A percentile compares a stretch with the other conserved stretches of the same genome.
Conservation (phyloP, 1,140 invertebrate genomes). For the Propsilocerus akamusi region DNA sequence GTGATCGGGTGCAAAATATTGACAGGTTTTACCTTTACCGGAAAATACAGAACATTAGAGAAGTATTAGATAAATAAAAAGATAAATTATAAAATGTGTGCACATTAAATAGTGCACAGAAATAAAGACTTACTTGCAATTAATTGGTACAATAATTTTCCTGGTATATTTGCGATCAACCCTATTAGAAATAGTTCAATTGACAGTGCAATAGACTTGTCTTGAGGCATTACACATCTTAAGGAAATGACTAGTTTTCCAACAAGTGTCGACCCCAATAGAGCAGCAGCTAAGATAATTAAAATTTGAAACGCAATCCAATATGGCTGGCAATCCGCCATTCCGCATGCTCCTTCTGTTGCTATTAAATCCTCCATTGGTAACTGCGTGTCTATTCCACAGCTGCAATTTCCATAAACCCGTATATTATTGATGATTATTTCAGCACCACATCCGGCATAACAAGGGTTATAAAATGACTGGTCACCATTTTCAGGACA, state of each 20-base stretch:
- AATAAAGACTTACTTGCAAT: constrained; percentile 24
- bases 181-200: constrained; percentile 29
- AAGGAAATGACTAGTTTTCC: constrained; percentile 34
- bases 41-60: neutral
- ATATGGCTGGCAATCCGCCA: constrained; percentile 26
- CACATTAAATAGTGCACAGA: neutral
- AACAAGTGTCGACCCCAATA: constrained; percentile 28
- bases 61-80: neutral
- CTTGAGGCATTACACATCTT: constrained; percentile 29
- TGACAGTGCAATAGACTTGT: constrained; percentile 37
- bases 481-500: constrained; percentile 32
- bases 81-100: neutral
- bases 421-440: constrained; percentile 21
- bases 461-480: constrained; percentile 49
- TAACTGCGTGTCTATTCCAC: constrained; percentile 16
- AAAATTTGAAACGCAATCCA: constrained; percentile 34
- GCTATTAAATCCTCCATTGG: constrained; percentile 18
- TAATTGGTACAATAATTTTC: constrained; percentile 30
- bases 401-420: constrained; percentile 32
- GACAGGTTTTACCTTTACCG: constrained; percentile 21
- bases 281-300: constrained; percentile 20
- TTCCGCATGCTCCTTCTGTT: constrained; percentile 33
- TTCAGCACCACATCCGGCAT: constrained; percentile 38
- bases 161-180: constrained; percentile 31
- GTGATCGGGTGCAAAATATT: constrained; percentile 20